Conservation (phyloP, 2,113 vertebrate species). For the Campylomormyrus tamandua region DNA sequence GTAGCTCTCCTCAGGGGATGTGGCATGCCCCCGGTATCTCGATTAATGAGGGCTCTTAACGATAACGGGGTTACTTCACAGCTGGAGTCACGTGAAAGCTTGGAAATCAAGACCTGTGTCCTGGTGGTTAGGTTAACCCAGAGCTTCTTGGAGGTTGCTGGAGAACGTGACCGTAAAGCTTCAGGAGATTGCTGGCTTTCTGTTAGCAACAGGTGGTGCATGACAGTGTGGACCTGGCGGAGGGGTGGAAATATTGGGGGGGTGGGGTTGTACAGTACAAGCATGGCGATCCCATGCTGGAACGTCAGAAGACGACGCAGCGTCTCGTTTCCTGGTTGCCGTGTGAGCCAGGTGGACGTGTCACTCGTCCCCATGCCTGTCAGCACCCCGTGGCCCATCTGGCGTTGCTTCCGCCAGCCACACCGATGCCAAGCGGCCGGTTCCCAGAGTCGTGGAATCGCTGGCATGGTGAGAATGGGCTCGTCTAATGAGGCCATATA, state of each 20-base stretch:
- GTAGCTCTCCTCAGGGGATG: neutral
- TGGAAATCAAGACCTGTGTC: neutral
- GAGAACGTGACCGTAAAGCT: neutral
- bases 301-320: neutral
- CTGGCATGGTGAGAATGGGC: neutral
- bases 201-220: neutral
- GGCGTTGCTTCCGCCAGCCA: neutral
- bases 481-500: neutral
- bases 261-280: neutral
- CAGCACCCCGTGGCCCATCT: neutral
- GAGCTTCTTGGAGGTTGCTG: neutral
- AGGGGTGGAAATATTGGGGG: neutral
- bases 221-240: neutral
- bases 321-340: neutral
- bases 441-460: neutral
- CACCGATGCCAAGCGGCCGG: neutral
- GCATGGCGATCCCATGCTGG: neutral
- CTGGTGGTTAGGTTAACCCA: neutral
- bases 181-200: neutral
- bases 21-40: neutral
- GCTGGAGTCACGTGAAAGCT: neutral
- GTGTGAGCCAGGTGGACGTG: neutral
- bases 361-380: neutral
- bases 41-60: neutral
- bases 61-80: neutral